A percentile compares a stretch with the other conserved stretches of the same genome.
These are phyloP conservation scores for Lasioglossum vierecki DNA, from an alignment of 2,888 invertebrate species.

Conservation along the genomic window DNA sequence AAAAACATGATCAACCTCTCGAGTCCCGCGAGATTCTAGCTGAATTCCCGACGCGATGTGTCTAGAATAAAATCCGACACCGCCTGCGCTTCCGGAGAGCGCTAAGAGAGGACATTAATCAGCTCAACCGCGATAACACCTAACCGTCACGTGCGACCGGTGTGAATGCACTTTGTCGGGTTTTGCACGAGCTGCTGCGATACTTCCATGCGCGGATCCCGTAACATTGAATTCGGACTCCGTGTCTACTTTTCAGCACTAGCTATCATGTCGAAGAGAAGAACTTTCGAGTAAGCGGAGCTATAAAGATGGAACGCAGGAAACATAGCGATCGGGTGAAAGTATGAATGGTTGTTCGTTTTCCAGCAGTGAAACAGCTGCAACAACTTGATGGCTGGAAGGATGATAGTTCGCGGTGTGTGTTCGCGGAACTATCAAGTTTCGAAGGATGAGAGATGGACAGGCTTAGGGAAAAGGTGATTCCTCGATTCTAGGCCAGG, in stretches of 20 bases:
- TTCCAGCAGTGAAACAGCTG: neutral
- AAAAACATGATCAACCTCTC: neutral
- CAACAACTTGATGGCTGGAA: neutral
- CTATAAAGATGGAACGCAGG: neutral
- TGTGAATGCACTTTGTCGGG: constrained; percentile 58
- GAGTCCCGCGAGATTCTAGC: constrained; percentile 24
- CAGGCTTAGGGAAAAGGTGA: constrained; percentile 67
- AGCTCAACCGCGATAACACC: constrained; percentile 50
- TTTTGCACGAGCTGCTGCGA: constrained; percentile 16
- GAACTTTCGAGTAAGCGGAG: neutral
- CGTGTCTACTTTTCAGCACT: neutral
- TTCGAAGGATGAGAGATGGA: constrained; percentile 14
- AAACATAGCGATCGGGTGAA: neutral
- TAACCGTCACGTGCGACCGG: constrained; percentile 60
- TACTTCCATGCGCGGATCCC: neutral
- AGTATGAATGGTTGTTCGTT: neutral
- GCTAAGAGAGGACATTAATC: constrained; percentile 60
- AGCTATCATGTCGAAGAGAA: neutral
- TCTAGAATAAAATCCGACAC: constrained; percentile 69
- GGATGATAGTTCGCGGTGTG: neutral
- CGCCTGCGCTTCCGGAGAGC: constrained; percentile 66
- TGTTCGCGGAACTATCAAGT: constrained; percentile 48
- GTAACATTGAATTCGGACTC: too few species aligned
- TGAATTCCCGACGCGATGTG: constrained; percentile 41
- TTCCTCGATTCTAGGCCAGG: constrained; percentile 71